These are phyloP conservation scores for Drosophila sulfurigaster DNA, from an alignment of 1,140 invertebrate species.

Conservation along the genomic window DNA sequence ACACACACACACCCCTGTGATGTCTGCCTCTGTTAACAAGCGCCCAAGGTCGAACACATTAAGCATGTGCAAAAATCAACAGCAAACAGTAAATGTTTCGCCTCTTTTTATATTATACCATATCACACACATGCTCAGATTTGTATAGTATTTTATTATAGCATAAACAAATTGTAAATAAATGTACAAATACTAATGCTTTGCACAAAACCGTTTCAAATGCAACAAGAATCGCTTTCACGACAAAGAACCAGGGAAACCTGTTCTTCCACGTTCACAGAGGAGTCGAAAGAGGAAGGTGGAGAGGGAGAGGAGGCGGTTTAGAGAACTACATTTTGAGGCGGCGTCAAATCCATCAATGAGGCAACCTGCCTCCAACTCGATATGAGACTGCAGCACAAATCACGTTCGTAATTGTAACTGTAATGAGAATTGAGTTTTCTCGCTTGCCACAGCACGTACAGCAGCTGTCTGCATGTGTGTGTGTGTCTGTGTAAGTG, in stretches of 20 bases:
- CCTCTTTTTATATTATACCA: slow-evolving; percentile 43
- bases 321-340: slow-evolving; percentile 38
- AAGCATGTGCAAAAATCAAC: slow-evolving; percentile 57
- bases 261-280: slow-evolving; percentile 27
- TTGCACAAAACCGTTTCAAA: slow-evolving; percentile 42
- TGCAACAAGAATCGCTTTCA: slow-evolving; percentile 53
- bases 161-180: slow-evolving; percentile 37
- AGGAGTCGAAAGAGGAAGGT: neutral
- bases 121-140: slow-evolving; percentile 41
- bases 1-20: neutral
- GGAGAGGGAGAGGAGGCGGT: neutral
- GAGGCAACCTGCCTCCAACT: slow-evolving; percentile 41
- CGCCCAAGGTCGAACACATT: slow-evolving; percentile 65
- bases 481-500: slow-evolving; percentile 14
- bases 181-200: slow-evolving; percentile 28
- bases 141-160: slow-evolving; percentile 6
- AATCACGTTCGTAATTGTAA: slow-evolving; percentile 79
- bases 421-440: slow-evolving; percentile 65
- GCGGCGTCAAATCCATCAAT: slow-evolving; percentile 55
- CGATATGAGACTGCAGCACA: slow-evolving; percentile 46
- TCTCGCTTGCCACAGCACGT: slow-evolving; percentile 42
- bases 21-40: slow-evolving; percentile 51
- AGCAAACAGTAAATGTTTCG: slow-evolving; percentile 53
- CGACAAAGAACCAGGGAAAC: slow-evolving; percentile 50
- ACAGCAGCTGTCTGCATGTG: slow-evolving; percentile 1